These are phyloP conservation scores for Micropterix aruncella DNA, from an alignment of 2,888 invertebrate species.

Conservation along the genomic window DNA sequence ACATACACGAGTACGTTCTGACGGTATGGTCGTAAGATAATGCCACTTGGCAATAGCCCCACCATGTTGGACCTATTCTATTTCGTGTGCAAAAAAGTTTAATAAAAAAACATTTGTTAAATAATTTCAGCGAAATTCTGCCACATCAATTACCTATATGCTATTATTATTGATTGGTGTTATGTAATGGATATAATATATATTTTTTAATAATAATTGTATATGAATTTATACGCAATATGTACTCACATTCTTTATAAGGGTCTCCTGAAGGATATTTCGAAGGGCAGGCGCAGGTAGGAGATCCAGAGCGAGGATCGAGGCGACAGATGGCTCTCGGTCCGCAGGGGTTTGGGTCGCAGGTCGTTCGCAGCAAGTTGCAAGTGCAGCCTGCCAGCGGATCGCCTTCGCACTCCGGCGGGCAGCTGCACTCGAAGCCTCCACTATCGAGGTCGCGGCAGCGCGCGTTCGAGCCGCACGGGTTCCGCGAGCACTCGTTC, in stretches of 20 bases:
- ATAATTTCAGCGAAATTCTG: too few relatives aligned
- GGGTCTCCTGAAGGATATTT: slow-evolving; percentile 76
- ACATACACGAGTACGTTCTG: too few relatives aligned
- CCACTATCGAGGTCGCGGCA: slow-evolving; percentile 62
- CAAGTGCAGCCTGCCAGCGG: slow-evolving; percentile 70
- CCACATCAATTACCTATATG: too few relatives aligned
- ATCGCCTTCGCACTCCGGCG: slow-evolving; percentile 68
- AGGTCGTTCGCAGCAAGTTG: slow-evolving; percentile 50
- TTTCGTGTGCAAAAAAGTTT: too few relatives aligned
- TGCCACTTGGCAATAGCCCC: too few relatives aligned
- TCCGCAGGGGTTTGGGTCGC: slow-evolving; percentile 67
- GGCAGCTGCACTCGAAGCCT: slow-evolving; percentile 72
- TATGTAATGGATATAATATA: too few relatives aligned
- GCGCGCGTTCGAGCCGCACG: slow-evolving; percentile 72
- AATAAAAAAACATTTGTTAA: too few relatives aligned
- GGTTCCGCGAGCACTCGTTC: slow-evolving; percentile 64
- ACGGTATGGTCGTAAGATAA: too few relatives aligned
- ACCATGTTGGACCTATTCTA: too few relatives aligned
- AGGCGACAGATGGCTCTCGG: slow-evolving; percentile 69
- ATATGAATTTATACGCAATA: too few relatives aligned
- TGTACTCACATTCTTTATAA: slow-evolving; percentile 74
- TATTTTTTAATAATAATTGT: too few relatives aligned
- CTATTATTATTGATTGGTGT: too few relatives aligned
- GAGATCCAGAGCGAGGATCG: slow-evolving; percentile 46
- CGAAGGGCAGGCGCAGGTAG: slow-evolving; percentile 75